A percentile compares a stretch with the other conserved stretches of the same genome.
phyloP scores from a whole-genome alignment of 2,888 invertebrate species.

The Anodontia alba region DNA sequence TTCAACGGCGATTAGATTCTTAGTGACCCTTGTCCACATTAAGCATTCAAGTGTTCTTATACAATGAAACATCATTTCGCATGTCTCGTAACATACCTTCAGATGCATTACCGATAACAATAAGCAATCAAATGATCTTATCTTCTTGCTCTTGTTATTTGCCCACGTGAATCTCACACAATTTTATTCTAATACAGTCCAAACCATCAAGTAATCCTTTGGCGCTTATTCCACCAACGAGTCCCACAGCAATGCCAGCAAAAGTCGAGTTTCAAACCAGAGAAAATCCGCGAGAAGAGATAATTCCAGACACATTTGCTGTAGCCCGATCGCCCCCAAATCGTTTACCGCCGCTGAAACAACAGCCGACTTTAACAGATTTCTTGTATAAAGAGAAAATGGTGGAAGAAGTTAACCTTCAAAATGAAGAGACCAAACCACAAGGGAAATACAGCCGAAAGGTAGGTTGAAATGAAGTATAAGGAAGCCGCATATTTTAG shows the following conservation, averaged over 20 bases:
- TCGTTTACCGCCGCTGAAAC: not conserved
- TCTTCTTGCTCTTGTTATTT: too few relatives aligned
- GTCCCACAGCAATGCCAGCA: not conserved
- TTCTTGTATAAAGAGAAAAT: not conserved
- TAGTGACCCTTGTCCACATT: too few relatives aligned
- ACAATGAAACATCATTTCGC: too few relatives aligned
- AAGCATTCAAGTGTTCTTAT: too few relatives aligned
- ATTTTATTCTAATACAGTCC: too few relatives aligned
- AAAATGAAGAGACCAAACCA: not conserved
- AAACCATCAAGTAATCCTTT: too few relatives aligned
- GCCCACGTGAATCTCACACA: too few relatives aligned
- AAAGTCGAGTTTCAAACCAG: not conserved
- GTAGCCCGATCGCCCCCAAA: not conserved
- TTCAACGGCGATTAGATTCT: too few relatives aligned
- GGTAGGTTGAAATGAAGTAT: not conserved
- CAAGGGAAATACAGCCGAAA: not conserved
- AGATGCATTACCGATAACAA: too few relatives aligned
- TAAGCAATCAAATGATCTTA: too few relatives aligned
- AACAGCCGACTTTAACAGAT: not conserved
- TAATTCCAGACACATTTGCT: not conserved
- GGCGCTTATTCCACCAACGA: not conserved
- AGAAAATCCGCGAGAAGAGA: not conserved
- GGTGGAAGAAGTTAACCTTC: not conserved
- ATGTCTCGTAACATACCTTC: too few relatives aligned
- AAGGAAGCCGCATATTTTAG: too few relatives aligned